Base-by-base conservation (phyloP, 2,888 invertebrate species). In the Drosophila barbarae region DNA sequence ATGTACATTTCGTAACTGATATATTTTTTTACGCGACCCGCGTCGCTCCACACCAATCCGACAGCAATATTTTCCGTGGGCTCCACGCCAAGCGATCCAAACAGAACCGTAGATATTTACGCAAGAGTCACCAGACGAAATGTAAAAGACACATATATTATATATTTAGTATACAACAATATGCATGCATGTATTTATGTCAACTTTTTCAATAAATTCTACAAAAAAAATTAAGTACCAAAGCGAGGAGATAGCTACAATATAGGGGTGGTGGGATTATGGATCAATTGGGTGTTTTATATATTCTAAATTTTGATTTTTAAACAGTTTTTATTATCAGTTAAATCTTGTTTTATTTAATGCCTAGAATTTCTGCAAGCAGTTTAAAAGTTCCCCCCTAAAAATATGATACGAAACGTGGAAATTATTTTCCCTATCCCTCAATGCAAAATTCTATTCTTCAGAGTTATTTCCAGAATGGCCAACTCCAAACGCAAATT, bases 151-250 rank as follows among this genome's bases (percentile, higher is more conserved):
- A 85, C 84, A 86, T 86, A 87, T 86, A 87, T 87, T 85, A 85
- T 79, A 86, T 87, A 86, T 85, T 86, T 87, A 87, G 87, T 87
- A 87, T 87, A 84, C 81, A 83, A 85, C 82, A 85, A 83, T 86
- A 86, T 84, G 87, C 87, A 87, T 87, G 87, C 87, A 87, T 87
- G 87, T 87, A 87, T 87, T 87, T 87, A 87, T 87, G 87, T 87
- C 87, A 85, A 86, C 84, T 87, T 87, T 87, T 87, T 87, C 81
- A 87, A 87, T 87, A 87, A 87, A 87, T 87, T 86, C 82, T 78
- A 77, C 72, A 77, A 78, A 79, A 83, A 13, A 49, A 71, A 42
- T 28, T 36, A 44, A 52, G 51, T 66, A 64, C 44, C 35, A 32
- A 49, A 63, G 47, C 30, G 8, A 13, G 9, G 9, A 13, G 28